These are phyloP conservation scores for Micrastur ruficollis DNA, from an alignment of 2,797 vertebrate species.

Conservation along the genomic window DNA sequence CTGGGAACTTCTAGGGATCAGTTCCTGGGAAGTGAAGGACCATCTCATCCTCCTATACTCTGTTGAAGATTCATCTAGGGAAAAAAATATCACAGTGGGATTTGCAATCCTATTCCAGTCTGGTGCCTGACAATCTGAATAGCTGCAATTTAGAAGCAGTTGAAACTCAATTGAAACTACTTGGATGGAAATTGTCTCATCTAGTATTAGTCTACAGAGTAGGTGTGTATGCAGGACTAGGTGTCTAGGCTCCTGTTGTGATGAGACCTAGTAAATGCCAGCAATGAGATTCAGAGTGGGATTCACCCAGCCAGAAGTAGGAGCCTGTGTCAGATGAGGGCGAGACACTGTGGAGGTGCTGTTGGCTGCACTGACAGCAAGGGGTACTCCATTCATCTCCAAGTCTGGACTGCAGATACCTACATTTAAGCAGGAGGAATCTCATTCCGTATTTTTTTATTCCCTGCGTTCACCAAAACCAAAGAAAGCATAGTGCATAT, in stretches of 20 bases:
- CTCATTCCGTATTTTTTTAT: background rate
- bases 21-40: background rate
- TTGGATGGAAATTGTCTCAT: background rate
- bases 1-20: background rate
- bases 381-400: background rate
- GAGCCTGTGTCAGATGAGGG: background rate
- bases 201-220: background rate
- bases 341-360: background rate
- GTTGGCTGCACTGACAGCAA: rapidly evolving
- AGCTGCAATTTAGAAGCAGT: background rate
- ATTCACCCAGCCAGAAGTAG: background rate
- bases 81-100: background rate
- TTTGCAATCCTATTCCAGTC: background rate
- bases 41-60: background rate
- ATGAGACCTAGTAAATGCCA: background rate
- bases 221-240: background rate
- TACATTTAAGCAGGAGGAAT: background rate
- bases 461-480: background rate
- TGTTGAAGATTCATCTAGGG: background rate
- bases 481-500: background rate
- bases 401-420: background rate
- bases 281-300: background rate
- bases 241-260: background rate
- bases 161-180: background rate
- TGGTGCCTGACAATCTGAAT: background rate